Percentiles rank a stretch among this genome's conserved stretches.
Evolutionary conservation across 2,113 vertebrate genomes (phyloP).

Genomic region (Platysternon megacephalum): DNA sequence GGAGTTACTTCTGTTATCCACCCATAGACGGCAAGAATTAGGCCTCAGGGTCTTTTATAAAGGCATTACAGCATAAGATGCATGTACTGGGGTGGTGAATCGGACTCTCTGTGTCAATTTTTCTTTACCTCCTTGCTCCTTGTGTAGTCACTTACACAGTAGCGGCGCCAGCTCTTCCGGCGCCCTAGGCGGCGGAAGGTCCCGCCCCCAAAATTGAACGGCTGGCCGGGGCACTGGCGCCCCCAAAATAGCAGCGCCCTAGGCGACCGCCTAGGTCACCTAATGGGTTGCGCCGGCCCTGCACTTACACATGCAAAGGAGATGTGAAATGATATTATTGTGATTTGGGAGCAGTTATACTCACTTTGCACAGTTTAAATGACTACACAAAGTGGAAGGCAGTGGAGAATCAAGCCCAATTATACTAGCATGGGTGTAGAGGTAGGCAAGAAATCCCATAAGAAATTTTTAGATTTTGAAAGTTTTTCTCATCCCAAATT

Average conservation of each 20-base stretch:
- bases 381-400: neutral
- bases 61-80: constrained; percentile 16
- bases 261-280: no score
- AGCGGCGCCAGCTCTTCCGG: no score
- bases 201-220: no score
- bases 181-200: no score
- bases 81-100: neutral
- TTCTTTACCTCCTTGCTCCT: neutral
- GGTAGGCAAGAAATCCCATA: neutral
- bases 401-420: neutral
- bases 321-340: neutral
- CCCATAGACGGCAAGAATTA: constrained; percentile 25
- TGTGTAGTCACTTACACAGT: no score
- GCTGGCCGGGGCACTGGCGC: no score
- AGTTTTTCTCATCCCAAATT: neutral
- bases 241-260: no score
- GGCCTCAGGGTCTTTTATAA: neutral
- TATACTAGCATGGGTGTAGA: no score
- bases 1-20: constrained; percentile 26
- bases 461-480: neutral
- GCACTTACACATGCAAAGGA: constrained; percentile 1
- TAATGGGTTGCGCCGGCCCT: no score
- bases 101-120: neutral
- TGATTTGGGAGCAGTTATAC: neutral
- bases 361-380: neutral